Base-by-base conservation (phyloP, 2,113 vertebrate species). In the Atherinomorus stipes region DNA sequence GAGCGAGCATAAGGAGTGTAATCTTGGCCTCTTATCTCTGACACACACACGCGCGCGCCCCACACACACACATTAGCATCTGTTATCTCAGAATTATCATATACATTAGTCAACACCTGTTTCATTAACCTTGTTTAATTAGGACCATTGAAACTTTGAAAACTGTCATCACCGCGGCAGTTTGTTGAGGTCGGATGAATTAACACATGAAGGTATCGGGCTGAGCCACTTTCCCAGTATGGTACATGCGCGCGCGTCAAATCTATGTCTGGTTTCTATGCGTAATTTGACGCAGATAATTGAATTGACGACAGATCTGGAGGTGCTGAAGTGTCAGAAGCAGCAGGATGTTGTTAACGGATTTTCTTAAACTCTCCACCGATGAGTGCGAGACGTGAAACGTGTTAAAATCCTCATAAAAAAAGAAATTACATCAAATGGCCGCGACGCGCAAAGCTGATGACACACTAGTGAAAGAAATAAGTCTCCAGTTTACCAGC, bases 31-130 rank as follows among this genome's bases (percentile, higher is more conserved):
- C 78, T 84, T 89, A 88, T 92, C 91, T 87, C 50, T 26, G 87
- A 78, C 59, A 37, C 68, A 18, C 68, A 10, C 57, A 22, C 77
- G 25, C 81, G 49, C 76, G 64, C 77, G 65, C 67, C 64, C 54
- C 71, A 70, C 60, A 53, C 73, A 66, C 80, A 81, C 13, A 64
- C 84, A 92, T 91, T 91, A 86, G 87, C 93, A 94, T 91, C 85
- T 91, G 93, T 94, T 94, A 92, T 94, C 90, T 90, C 85, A 86
- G 74, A 87, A 94, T 95, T 94, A 94, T 93, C 94, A 95, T 94
- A 92, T 88, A 93, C 94, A 94, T 94, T 93, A 94, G 89, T 91
- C 93, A 88, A 94, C 94, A 95, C 91, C 93, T 95, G 93, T 93
- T 93, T 91, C 83, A 70, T 87, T 91, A 92, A 88, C 88, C 85